Base-by-base conservation (phyloP, 1,140 invertebrate genomes). In the Camponotus floridanus region DNA sequence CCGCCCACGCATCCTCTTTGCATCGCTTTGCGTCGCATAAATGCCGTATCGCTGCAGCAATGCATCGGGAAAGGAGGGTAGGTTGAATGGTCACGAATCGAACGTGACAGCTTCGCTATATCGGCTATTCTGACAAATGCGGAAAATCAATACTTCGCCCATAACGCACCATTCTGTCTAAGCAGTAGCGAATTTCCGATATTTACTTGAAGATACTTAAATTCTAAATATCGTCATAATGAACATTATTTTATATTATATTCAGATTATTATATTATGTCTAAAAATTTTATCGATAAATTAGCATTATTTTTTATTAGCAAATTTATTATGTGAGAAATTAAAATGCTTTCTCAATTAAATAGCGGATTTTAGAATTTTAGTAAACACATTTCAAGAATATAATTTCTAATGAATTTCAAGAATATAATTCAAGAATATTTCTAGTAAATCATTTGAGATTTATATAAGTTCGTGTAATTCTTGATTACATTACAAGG, bases 1-100 rank as follows among this genome's bases (percentile, higher is more conserved):
- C 31, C 42, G 73, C 80, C 87, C 55, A 64, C 71, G 59, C 51
- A 42, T 85, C 61, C 64, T 51, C 51, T 59, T 87, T 76, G 86
- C 86, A 86, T 87, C 86, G 73, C 39, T 67, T 51, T 51, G 48
- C 73, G 73, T 33, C 59, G 59, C 26, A 70, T 70, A 65, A 80
- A 80, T 80, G 45, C 45, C 21, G 7, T 55, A n/a, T 51, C 11
- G 48, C 33, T 59, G 5, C 33, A 18, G 65, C 74, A 51, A 67
- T 62, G 70, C 55, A 76, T 85, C 33, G 81, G 45, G 45, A 65
- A 85, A 79, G n/a, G 45, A 79, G 71, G 83, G 81, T 78, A 64
- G 33, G 36, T 21, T 78, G 59, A 78, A 76, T 61, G 55, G 55
- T 76, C 55, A 76, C 55, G 42, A 78, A 57, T 76, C 59, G 73